These are phyloP conservation scores for Garrulus glandarius DNA, from an alignment of 2,797 vertebrate species.

Conservation along the genomic window DNA sequence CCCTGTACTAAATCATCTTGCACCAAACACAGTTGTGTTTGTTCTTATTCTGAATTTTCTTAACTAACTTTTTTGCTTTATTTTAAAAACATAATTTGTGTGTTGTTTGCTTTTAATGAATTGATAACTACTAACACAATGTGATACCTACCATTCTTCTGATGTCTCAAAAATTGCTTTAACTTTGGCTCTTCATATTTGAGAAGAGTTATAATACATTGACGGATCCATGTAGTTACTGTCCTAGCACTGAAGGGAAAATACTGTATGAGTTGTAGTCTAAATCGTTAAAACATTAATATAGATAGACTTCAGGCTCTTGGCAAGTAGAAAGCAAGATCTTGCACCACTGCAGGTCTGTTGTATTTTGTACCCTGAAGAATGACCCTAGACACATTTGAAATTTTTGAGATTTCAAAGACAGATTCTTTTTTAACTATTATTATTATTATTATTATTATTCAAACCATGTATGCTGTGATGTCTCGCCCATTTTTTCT, in stretches of 20 bases:
- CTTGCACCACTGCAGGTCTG: not conserved
- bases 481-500: not conserved
- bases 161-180: not conserved
- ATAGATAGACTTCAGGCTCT: not conserved
- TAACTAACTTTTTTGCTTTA: not conserved
- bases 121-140: not conserved
- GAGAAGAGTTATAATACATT: not conserved
- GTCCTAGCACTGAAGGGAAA: not conserved
- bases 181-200: not conserved
- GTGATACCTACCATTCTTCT: not conserved
- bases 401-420: not conserved
- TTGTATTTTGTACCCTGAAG: not conserved
- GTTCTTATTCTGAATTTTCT: not conserved
- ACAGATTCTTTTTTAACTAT: not conserved
- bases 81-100: not conserved
- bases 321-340: not conserved
- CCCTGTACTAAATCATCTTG: not conserved
- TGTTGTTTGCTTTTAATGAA: not conserved
- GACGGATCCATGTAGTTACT: not conserved
- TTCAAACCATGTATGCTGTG: not conserved
- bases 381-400: not conserved
- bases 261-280: not conserved
- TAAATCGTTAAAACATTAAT: not conserved
- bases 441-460: not conserved
- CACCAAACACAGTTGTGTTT: not conserved